Evolutionary conservation across 2,888 invertebrate species (phyloP).

Genomic region (Philopedon plagiatum): DNA sequence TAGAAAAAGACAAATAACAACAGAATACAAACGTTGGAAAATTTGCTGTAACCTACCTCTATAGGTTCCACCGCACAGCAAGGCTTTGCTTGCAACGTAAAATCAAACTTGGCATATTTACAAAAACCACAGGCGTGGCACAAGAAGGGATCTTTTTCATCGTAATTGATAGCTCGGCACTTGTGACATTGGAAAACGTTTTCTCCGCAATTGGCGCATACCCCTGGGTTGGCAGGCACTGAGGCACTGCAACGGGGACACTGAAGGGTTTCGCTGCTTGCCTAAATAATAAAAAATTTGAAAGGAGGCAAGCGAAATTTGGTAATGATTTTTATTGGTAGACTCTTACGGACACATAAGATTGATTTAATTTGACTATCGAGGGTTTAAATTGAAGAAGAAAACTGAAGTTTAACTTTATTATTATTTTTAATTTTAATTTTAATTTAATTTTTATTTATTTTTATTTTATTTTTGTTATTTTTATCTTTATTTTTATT

Average conservation of each 20-base stretch:
- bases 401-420: too few relatives aligned
- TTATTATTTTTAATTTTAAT: too few relatives aligned
- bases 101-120: slow-evolving; percentile 99
- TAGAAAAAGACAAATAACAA: neutral
- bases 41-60: slow-evolving; percentile 69
- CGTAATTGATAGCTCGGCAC: slow-evolving; percentile 98
- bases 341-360: too few relatives aligned
- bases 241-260: slow-evolving; percentile 97
- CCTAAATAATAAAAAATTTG: slow-evolving; percentile 27
- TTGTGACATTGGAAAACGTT: slow-evolving; percentile 99
- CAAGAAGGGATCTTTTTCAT: slow-evolving; percentile 98
- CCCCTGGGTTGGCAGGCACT: slow-evolving; percentile 97
- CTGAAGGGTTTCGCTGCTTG: slow-evolving; percentile 73
- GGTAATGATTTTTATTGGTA: too few relatives aligned
- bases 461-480: too few relatives aligned
- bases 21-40: neutral
- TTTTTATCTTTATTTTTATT: too few relatives aligned
- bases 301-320: too few relatives aligned
- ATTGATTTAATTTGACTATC: too few relatives aligned
- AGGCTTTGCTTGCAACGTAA: slow-evolving; percentile 90
- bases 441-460: too few relatives aligned
- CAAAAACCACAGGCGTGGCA: slow-evolving; percentile 99
- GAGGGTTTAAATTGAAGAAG: too few relatives aligned
- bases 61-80: slow-evolving; percentile 98
- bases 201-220: slow-evolving; percentile 97